Evolutionary conservation across 2,888 invertebrate species (phyloP).

Genomic region (Villa cingulata): DNA sequence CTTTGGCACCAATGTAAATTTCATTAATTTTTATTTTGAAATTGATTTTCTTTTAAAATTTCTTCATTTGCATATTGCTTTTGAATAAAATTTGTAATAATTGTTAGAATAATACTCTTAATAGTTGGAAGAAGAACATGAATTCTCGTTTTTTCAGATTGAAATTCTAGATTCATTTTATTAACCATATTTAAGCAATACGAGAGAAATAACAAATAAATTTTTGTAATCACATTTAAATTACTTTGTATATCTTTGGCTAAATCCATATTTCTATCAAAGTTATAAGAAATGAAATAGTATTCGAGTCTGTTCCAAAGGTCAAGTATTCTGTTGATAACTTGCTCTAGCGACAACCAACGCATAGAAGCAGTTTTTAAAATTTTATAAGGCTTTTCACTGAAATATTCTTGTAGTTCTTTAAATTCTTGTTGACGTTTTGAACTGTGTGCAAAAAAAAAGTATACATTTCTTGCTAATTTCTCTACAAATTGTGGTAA

Average conservation of each 20-base stretch:
- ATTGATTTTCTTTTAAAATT: not conserved
- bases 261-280: not conserved
- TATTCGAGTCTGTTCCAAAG: not conserved
- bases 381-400: not conserved
- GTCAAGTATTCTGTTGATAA: not conserved
- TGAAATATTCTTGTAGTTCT: not conserved
- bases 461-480: not conserved
- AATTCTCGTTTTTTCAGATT: constrained; percentile 4
- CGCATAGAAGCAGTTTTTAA: not conserved
- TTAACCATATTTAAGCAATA: constrained; percentile 4
- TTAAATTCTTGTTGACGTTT: not conserved
- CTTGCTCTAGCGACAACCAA: not conserved
- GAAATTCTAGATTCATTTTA: constrained; percentile 7
- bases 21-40: not conserved
- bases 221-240: too few relatives aligned
- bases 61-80: too few relatives aligned
- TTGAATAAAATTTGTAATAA: too few relatives aligned
- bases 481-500: constrained; percentile 10
- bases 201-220: constrained; percentile 5
- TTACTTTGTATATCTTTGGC: too few relatives aligned
- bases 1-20: constrained; percentile 5
- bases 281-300: not conserved
- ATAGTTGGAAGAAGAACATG: constrained; percentile 3
- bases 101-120: too few relatives aligned
- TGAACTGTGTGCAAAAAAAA: not conserved